phyloP scores from a whole-genome alignment of 2,113 vertebrate species.

The Caranx ignobilis region DNA sequence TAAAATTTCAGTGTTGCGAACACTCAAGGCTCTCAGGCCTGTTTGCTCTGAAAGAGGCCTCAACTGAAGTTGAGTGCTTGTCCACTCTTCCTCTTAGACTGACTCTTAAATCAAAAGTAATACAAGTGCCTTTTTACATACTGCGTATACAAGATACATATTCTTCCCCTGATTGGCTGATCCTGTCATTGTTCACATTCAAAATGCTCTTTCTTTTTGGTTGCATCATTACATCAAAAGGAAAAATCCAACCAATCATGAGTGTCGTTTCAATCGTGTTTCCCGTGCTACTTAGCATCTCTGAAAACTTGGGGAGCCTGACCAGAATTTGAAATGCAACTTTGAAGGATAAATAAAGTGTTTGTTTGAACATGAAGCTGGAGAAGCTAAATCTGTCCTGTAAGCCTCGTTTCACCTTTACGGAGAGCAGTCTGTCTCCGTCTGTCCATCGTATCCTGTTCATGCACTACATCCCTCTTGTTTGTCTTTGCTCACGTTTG shows the following conservation, averaged over 20 bases:
- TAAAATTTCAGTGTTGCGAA: conserved; percentile 3
- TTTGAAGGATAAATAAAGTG: not conserved
- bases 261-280: conserved; percentile 31
- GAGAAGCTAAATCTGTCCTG: not conserved
- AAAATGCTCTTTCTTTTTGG: conserved; percentile 37
- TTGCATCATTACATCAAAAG: conserved; percentile 57
- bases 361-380: not conserved
- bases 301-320: conserved; percentile 16
- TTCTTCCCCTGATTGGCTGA: not conserved
- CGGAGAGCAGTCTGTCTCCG: not conserved
- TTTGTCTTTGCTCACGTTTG: not conserved
- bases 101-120: too few species aligned
- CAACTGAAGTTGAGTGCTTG: too few species aligned
- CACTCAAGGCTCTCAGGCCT: not conserved
- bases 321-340: conserved; percentile 26
- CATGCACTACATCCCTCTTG: not conserved
- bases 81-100: too few species aligned
- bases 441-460: conserved; percentile 16
- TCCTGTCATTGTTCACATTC: conserved; percentile 6
- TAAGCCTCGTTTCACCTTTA: conserved; percentile 5
- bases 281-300: conserved; percentile 18
- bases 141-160: not conserved
- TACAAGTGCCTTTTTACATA: not conserved
- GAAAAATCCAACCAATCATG: conserved; percentile 14
- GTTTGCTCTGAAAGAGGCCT: too few species aligned